phyloP scores from a whole-genome alignment of 2,113 vertebrate species.

The Formicarius rufipectus region DNA sequence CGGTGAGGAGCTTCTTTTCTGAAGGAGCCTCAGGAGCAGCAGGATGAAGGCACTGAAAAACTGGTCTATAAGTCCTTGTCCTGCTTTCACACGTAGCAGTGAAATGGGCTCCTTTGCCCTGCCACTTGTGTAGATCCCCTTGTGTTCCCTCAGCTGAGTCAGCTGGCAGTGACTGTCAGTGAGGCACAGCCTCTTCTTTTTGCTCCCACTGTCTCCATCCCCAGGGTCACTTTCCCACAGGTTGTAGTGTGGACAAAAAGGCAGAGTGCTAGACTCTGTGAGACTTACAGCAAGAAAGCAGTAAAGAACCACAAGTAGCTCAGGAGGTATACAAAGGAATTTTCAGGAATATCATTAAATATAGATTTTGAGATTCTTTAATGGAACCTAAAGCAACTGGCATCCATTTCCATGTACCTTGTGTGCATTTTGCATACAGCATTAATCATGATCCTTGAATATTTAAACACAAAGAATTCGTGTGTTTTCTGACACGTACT shows the following conservation, averaged over 20 bases:
- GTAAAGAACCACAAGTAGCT: background rate
- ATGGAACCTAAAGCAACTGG: background rate
- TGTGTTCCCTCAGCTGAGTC: background rate
- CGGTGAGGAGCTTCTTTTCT: background rate
- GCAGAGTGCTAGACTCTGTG: background rate
- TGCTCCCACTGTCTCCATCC: background rate
- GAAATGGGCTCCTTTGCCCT: background rate
- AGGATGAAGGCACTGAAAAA: background rate
- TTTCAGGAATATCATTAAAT: background rate
- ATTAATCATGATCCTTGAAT: slow-evolving; percentile 6
- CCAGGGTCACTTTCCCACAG: accelerated
- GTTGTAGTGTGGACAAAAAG: background rate
- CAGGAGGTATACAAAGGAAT: background rate
- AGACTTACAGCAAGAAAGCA: background rate
- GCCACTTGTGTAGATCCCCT: background rate
- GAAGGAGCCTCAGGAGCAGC: accelerated
- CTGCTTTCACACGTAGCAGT: background rate
- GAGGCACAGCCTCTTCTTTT: background rate
- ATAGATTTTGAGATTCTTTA: background rate
- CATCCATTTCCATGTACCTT: background rate
- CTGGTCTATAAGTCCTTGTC: background rate
- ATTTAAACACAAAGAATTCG: slow-evolving; percentile 31
- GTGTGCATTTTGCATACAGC: background rate
- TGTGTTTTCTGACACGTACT: slow-evolving; percentile 53
- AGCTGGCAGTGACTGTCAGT: background rate